Evolutionary conservation across 2,888 invertebrate species (phyloP).

Genomic region (Oscheius sp.): DNA sequence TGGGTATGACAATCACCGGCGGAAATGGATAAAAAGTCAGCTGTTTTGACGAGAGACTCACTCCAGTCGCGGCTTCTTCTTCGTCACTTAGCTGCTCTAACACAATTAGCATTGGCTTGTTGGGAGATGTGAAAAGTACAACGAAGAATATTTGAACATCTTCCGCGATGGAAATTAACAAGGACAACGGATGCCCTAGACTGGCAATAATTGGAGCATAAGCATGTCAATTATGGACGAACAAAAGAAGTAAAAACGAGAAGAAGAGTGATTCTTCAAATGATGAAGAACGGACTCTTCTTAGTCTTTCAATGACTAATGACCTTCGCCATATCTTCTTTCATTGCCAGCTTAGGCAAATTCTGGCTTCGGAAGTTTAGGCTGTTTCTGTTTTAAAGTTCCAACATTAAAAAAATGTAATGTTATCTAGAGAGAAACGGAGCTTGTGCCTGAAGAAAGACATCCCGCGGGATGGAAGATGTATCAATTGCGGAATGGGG

Average conservation of each 20-base stretch:
- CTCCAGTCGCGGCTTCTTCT: too few relatives aligned
- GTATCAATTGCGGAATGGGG: neutral
- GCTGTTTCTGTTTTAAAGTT: neutral
- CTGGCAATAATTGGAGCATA: too few relatives aligned
- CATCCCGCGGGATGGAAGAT: conserved; percentile 3
- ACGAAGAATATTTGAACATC: neutral
- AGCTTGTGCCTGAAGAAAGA: neutral
- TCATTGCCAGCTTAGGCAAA: conserved; percentile 23
- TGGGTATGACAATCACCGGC: neutral
- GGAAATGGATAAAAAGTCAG: neutral
- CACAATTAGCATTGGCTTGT: conserved; percentile 10
- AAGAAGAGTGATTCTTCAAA: neutral
- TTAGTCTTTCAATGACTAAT: too few relatives aligned
- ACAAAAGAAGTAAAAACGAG: too few relatives aligned
- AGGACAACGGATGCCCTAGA: too few relatives aligned
- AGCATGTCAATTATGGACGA: too few relatives aligned
- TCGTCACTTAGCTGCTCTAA: conserved; percentile 15
- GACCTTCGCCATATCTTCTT: conserved; percentile 30
- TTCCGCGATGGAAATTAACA: too few relatives aligned
- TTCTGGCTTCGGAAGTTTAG: neutral
- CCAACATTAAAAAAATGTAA: neutral
- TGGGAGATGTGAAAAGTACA: neutral
- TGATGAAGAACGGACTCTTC: too few relatives aligned
- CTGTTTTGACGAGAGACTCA: neutral
- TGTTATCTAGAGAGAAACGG: neutral